These are phyloP conservation scores for Homarus gammarus DNA, from an alignment of 2,888 invertebrate species.

Conservation along the genomic window DNA sequence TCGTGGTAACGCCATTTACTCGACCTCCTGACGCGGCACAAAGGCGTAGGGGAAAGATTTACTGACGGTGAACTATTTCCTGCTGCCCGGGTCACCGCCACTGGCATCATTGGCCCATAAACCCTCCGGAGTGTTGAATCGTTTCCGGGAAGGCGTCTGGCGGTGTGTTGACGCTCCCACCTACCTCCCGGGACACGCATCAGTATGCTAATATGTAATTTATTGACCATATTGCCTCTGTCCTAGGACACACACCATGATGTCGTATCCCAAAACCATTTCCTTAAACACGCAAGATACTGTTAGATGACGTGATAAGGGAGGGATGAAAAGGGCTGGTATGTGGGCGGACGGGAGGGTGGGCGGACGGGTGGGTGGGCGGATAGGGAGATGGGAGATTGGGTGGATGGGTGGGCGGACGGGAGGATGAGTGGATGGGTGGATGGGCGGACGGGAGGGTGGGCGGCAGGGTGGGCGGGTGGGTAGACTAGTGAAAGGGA, in stretches of 20 bases:
- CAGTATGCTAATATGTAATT: no score
- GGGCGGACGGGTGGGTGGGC: not conserved
- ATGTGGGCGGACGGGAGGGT: not conserved
- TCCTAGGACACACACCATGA: no score
- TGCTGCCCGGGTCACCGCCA: not conserved
- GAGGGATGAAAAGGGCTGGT: not conserved
- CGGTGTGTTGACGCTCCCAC: not conserved
- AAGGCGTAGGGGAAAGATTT: not conserved
- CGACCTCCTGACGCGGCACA: not conserved
- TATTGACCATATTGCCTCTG: no score
- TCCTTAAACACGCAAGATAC: no score
- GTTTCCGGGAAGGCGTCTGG: not conserved
- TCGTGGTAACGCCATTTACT: not conserved
- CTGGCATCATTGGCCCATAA: not conserved
- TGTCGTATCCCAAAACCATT: no score
- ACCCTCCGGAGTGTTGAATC: not conserved
- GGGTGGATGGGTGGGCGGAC: not conserved
- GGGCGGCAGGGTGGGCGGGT: not conserved
- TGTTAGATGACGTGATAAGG: no score
- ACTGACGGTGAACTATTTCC: not conserved
- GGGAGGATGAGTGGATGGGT: not conserved
- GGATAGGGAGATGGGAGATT: not conserved
- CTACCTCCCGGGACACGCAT: not conserved
- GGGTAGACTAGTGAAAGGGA: no score
- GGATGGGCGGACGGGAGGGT: not conserved